Percentiles rank a stretch among this genome's conserved stretches.
These are phyloP conservation scores for Lathronympha strigana DNA, from an alignment of 2,888 invertebrate genomes.

Conservation along the genomic window DNA sequence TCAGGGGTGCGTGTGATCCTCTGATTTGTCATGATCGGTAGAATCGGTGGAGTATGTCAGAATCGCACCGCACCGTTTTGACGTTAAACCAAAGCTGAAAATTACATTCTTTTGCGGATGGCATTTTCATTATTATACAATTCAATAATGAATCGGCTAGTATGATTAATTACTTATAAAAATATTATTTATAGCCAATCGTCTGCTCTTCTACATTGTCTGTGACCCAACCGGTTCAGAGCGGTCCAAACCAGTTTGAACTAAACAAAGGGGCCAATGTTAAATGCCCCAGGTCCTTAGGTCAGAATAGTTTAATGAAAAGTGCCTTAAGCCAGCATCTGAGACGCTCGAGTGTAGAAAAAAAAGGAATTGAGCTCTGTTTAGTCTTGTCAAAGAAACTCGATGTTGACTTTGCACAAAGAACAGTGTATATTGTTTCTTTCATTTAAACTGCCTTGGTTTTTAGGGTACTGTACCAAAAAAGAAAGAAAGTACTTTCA, in stretches of 20 bases:
- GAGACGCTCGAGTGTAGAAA: constrained; percentile 21
- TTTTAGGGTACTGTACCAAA: neutral
- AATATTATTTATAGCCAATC: neutral
- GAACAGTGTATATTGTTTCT: constrained; percentile 4
- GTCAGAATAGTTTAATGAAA: constrained; percentile 54
- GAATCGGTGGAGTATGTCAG: too few relatives aligned
- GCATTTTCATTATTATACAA: too few relatives aligned
- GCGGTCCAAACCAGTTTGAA: constrained; percentile 55
- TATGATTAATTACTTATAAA: neutral
- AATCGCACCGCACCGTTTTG: too few relatives aligned
- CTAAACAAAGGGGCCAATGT: constrained; percentile 41
- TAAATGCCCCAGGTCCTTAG: constrained; percentile 33
- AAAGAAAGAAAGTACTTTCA: neutral
- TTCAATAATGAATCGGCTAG: too few relatives aligned
- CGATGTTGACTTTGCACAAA: constrained; percentile 14
- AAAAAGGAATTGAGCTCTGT: constrained; percentile 8
- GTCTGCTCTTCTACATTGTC: neutral
- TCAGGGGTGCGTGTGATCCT: too few relatives aligned
- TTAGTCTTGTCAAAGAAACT: constrained; percentile 9
- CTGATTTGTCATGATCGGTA: too few relatives aligned
- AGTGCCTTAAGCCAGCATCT: constrained; percentile 17
- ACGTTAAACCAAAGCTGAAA: too few relatives aligned
- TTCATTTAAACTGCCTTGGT: constrained; percentile 12
- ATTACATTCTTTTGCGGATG: too few relatives aligned
- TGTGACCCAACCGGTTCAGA: constrained; percentile 57